Base-by-base conservation (phyloP, 2,888 invertebrate genomes). In the Cataglyphis cursor region DNA sequence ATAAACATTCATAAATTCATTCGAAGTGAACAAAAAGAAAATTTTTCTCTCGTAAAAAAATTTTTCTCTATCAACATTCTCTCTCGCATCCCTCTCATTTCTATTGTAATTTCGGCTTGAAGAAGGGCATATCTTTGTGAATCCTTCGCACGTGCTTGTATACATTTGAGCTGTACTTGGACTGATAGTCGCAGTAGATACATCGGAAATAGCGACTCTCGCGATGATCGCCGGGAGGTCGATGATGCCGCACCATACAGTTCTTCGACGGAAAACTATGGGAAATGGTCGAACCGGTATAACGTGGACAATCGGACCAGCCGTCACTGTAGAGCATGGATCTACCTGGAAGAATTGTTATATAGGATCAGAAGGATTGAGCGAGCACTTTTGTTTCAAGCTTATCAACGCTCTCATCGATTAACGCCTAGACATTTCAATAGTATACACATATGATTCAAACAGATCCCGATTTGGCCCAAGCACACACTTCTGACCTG, bases 121-220 rank as follows among this genome's bases (percentile, higher is more conserved):
- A 92, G 82, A 89, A 90, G 9, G 92, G 90, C 91, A 91, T 88
- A 81, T 91, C 87, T 83, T 91, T 91, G 81, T 93, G 93, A 64
- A 92, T 89, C 61, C 93, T 88, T 72, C 93, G 87, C 44, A 93
- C 92, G 84, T 94, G 94, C 44, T 90, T 91, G 84, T 93, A 92
- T 84, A 93, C 89, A 35, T 90, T 92, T 35, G 93, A 93, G 31
- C 93, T 90, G 80, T 92, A 93, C 83, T 93, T 93, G 0, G 93
- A 89, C 1, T 90, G 87, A 64, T 92, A 92, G 70, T 89, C 84
- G 86, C 94, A 94, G 83, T 92, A 93, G 10, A 92, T 91, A 81
- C 94, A 95, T 78, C 92, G 91, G 85, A 94, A 95, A 59, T 38
- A 72, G 78, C 94, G 92, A 0, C 92, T 87, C 91, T 93, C 93